A percentile compares a stretch with the other conserved stretches of the same genome.
Conservation (phyloP, 2,113 vertebrate genomes). For the Eptesicus fuscus region DNA sequence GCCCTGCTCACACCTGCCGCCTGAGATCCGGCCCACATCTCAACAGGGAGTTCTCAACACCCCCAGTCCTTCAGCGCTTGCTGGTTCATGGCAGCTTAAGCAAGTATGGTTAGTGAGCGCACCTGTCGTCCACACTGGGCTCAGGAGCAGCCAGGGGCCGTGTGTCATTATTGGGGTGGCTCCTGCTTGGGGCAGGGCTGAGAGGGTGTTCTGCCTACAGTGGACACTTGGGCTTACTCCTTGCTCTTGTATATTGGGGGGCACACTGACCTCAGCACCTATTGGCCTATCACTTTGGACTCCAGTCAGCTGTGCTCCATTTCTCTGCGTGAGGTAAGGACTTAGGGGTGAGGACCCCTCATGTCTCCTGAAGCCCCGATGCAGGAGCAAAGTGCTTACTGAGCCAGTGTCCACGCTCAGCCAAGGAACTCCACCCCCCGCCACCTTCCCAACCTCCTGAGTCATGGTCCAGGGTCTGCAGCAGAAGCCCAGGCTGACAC, state of each 20-base stretch:
- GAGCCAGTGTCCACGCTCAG: background rate
- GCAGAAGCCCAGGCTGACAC: background rate
- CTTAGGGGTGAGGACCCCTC: background rate
- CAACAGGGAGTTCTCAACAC: background rate
- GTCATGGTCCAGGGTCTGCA: fast-evolving
- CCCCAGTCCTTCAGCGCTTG: fast-evolving
- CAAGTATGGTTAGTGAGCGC: fast-evolving
- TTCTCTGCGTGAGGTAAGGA: background rate
- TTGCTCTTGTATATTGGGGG: background rate
- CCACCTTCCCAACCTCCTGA: background rate
- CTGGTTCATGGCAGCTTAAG: fast-evolving
- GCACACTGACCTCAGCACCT: background rate
- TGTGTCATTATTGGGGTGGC: fast-evolving
- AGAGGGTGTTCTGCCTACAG: background rate
- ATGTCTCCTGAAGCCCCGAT: background rate
- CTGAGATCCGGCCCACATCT: background rate
- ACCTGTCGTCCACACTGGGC: background rate
- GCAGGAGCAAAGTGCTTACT: background rate
- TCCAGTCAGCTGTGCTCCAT: background rate
- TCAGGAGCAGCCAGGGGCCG: background rate
- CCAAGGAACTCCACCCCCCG: fast-evolving
- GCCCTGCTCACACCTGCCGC: background rate
- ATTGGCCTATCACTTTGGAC: fast-evolving
- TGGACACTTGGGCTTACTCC: background rate
- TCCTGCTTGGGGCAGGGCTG: background rate